phyloP scores from a whole-genome alignment of 2,797 vertebrate genomes.

The Rhodeus uyekii region DNA sequence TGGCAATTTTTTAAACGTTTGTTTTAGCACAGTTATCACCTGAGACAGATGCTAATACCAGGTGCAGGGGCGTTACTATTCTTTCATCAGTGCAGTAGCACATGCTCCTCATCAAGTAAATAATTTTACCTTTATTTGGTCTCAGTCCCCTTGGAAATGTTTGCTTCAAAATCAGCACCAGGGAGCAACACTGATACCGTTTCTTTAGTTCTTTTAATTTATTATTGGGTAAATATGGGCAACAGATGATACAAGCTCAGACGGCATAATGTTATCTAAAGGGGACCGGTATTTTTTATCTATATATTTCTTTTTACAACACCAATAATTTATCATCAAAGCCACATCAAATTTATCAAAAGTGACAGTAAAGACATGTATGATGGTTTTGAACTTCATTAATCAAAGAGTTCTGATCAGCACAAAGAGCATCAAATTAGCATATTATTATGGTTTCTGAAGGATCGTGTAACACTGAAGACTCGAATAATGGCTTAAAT shows the following conservation, averaged over 20 bases:
- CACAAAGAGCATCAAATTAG: not conserved
- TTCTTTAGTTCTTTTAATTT: not conserved
- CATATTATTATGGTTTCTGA: not conserved
- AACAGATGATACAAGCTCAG: not conserved
- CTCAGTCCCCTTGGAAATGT: not conserved
- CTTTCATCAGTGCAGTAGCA: not conserved
- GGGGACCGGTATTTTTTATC: not conserved
- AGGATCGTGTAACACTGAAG: not conserved
- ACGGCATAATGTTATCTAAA: not conserved
- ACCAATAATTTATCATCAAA: not conserved
- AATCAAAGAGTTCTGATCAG: not conserved
- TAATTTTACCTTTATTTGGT: constrained; percentile 5
- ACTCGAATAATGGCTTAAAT: not conserved
- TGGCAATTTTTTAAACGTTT: too few relatives aligned
- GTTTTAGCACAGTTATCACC: not conserved
- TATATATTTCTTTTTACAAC: not conserved
- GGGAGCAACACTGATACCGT: not conserved
- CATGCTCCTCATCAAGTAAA: constrained; percentile 10
- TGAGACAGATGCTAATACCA: not conserved
- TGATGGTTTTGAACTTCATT: not conserved
- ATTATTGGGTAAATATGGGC: not conserved
- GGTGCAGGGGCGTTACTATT: not conserved
- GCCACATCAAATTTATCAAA: not conserved
- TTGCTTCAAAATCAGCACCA: not conserved
- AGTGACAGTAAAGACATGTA: not conserved